phyloP scores from a whole-genome alignment of 2,113 vertebrate species.

The Pleuronectes platessa region DNA sequence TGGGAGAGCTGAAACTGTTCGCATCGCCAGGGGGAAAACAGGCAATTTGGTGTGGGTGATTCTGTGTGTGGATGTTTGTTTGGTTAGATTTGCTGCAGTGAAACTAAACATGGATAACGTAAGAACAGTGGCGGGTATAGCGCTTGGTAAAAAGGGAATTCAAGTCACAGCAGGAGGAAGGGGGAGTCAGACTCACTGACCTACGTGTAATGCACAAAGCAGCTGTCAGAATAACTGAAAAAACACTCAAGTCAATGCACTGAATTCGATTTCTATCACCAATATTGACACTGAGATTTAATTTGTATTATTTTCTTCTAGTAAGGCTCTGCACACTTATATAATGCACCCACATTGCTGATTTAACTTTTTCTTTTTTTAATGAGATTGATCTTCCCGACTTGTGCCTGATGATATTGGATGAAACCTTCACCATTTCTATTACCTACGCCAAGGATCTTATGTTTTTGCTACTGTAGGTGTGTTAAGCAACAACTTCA shows the following conservation, averaged over 20 bases:
- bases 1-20: conserved; percentile 27
- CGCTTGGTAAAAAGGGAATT: conserved; percentile 39
- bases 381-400: no score
- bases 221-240: not conserved
- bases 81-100: conserved; percentile 53
- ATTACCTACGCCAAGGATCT: no score
- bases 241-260: not conserved
- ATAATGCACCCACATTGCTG: no score
- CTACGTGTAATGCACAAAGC: not conserved
- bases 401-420: no score
- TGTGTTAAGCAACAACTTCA: no score
- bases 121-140: conserved; percentile 40
- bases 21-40: not conserved
- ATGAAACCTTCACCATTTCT: no score
- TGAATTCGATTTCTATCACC: no score
- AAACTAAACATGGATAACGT: conserved; percentile 58
- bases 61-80: conserved; percentile 36
- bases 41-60: conserved; percentile 33
- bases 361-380: no score
- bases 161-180: conserved; percentile 18
- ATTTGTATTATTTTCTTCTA: no score
- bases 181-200: conserved; percentile 43
- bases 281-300: no score
- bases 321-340: no score
- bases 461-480: no score